Percentiles rank a stretch among this genome's conserved stretches.
phyloP scores from a whole-genome alignment of 2,797 vertebrate genomes.

The Schizopygopsis malacanthus region DNA sequence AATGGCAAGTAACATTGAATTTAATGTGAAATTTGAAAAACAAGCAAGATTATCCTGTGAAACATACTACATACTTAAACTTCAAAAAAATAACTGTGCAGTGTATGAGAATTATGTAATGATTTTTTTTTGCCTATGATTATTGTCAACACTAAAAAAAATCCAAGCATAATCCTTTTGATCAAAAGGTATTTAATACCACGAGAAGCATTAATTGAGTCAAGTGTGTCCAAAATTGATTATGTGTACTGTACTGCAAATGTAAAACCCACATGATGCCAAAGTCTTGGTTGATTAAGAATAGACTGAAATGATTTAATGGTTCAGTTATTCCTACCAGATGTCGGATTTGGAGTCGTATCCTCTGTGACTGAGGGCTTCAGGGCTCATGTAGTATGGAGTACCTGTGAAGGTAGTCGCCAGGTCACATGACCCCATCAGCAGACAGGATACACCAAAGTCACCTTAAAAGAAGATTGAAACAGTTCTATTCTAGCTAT shows the following conservation, averaged over 20 bases:
- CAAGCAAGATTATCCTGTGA: neutral
- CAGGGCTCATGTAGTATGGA: constrained; percentile 89
- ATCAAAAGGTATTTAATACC: neutral
- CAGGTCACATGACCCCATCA: constrained; percentile 87
- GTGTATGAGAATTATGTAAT: neutral
- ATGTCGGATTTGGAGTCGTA: constrained; percentile 89
- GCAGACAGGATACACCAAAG: constrained; percentile 87
- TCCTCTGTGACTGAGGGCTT: constrained; percentile 84
- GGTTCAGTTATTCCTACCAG: constrained; percentile 76
- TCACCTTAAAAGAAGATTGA: constrained; percentile 75
- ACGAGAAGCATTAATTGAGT: neutral
- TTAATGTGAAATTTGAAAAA: neutral
- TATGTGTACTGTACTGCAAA: neutral
- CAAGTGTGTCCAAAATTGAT: neutral
- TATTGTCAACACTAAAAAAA: neutral
- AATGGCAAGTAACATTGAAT: neutral
- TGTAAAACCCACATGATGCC: neutral
- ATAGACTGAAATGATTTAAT: neutral
- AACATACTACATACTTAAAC: neutral
- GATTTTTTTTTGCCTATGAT: neutral
- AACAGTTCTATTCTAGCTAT: neutral
- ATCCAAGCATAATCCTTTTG: neutral
- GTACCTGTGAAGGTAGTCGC: constrained; percentile 89
- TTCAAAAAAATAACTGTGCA: no score
- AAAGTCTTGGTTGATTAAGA: neutral